Conservation (phyloP, 2,888 invertebrate species). For the Orgyia antiqua region DNA sequence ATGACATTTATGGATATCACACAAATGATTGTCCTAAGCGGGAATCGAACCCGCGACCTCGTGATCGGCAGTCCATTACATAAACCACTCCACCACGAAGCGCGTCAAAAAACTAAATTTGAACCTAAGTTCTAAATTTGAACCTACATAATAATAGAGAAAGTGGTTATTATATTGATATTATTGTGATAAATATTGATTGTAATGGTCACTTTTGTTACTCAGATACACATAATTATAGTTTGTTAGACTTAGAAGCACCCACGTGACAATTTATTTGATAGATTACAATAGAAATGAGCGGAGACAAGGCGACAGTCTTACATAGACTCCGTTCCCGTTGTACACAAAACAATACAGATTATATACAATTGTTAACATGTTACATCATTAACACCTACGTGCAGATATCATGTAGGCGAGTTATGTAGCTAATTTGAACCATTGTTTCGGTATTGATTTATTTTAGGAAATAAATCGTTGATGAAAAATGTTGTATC, state of each 20-base stretch:
- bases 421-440: slow-evolving; percentile 21
- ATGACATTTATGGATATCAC: too few species aligned
- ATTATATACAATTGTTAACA: slow-evolving; percentile 35
- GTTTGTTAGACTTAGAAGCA: slow-evolving; percentile 16
- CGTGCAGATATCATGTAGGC: slow-evolving; percentile 21
- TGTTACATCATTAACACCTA: slow-evolving; percentile 35
- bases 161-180: too few species aligned
- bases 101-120: too few species aligned
- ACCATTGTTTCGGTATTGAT: slow-evolving; percentile 25
- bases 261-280: slow-evolving; percentile 39
- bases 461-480: slow-evolving; percentile 20
- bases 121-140: too few species aligned
- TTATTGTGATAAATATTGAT: too few species aligned
- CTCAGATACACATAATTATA: too few species aligned
- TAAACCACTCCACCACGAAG: too few species aligned
- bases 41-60: too few species aligned
- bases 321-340: slow-evolving; percentile 6
- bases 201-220: too few species aligned
- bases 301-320: slow-evolving; percentile 24
- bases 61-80: too few species aligned
- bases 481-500: slow-evolving; percentile 9
- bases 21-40: too few species aligned
- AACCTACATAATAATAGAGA: too few species aligned
- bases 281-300: slow-evolving; percentile 38
- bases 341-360: slow-evolving; percentile 39